Evolutionary conservation across 2,113 vertebrate genomes (phyloP), one percentile per base, ranked within the genome.

Genomic region (Macrotis lagotis): DNA sequence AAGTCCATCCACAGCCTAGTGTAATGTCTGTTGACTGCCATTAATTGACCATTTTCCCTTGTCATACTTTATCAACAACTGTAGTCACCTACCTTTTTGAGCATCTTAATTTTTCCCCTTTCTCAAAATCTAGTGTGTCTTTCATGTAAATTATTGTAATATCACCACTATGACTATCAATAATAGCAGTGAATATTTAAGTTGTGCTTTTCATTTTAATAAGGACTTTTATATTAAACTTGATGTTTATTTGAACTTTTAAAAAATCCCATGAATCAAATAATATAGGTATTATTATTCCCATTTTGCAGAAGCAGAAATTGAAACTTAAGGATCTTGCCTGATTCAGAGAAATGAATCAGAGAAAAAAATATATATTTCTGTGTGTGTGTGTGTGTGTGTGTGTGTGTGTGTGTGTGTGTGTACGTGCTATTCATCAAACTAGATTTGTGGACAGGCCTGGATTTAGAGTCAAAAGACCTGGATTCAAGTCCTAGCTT

Each of bases 81-180:
- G 0, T 8, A 0, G 1, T 0, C 0, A 1, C 5, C 52, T n/a
- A 3, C 51, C 59, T 51, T 10, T 0, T 0, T 8, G n/a, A 22
- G 88, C 50, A 26, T 3, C 0, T 22, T 19, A 0, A 7, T 0
- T 4, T 22, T 6, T 0, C 12, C 7, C n/a, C 44, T 83, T 83
- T 19, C n/a, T 44, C 66, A 44, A 44, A 83, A 83, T 44, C n/a
- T 44, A 24, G 19, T 24, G 55, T 66, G n/a, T 83, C n/a, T 83
- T 83, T 83, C n/a, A 44, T 83, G 37, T 83, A 74, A 74, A 74
- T 6, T n/a, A 83, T 44, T 7, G 8, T 24, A 44, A n/a, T 22
- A 44, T 8, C 19, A 44, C n/a, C 66, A 83, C 19, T 24, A 83
- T 0, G 1, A 44, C 66, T 19, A 44, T 19, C 16, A 24, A 3